phyloP scores from a whole-genome alignment of 2,888 invertebrate genomes.

The Oligia strigilis region DNA sequence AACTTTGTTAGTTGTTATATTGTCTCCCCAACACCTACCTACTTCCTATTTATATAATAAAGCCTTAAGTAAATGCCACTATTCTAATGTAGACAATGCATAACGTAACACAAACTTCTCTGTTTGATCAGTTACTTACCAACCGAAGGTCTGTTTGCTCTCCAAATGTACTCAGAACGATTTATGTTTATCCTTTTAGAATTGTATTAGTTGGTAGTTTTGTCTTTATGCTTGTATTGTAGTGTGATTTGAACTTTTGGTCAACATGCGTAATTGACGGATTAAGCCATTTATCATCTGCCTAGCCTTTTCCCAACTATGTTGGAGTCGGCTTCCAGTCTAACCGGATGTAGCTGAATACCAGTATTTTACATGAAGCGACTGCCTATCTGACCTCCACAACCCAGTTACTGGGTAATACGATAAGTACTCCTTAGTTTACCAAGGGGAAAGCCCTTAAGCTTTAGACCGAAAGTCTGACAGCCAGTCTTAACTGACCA shows the following conservation, averaged over 20 bases:
- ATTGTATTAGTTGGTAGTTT: conserved; percentile 49
- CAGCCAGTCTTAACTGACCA: too few species aligned
- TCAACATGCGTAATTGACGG: conserved; percentile 2
- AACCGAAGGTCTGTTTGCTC: conserved; percentile 65
- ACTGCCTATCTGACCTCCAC: background rate
- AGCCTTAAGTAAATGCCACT: conserved; percentile 50
- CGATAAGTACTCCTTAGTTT: background rate
- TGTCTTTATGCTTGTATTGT: conserved; percentile 41
- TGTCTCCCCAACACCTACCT: conserved; percentile 23
- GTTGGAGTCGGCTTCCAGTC: background rate
- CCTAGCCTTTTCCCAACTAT: background rate
- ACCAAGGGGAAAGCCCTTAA: too few species aligned
- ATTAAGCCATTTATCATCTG: conserved; percentile 2
- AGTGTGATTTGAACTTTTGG: conserved; percentile 32
- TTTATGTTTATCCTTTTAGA: conserved; percentile 71
- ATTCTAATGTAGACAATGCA: conserved; percentile 51
- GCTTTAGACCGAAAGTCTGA: too few species aligned
- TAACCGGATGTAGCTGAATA: background rate
- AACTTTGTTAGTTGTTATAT: conserved; percentile 1
- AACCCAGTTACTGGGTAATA: background rate
- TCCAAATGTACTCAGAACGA: conserved; percentile 64
- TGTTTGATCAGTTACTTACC: conserved; percentile 72
- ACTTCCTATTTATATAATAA: conserved; percentile 4
- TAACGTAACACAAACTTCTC: conserved; percentile 69
- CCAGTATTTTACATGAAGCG: background rate